Conservation (phyloP, 1,140 invertebrate species). For the Drosophila tristis region DNA sequence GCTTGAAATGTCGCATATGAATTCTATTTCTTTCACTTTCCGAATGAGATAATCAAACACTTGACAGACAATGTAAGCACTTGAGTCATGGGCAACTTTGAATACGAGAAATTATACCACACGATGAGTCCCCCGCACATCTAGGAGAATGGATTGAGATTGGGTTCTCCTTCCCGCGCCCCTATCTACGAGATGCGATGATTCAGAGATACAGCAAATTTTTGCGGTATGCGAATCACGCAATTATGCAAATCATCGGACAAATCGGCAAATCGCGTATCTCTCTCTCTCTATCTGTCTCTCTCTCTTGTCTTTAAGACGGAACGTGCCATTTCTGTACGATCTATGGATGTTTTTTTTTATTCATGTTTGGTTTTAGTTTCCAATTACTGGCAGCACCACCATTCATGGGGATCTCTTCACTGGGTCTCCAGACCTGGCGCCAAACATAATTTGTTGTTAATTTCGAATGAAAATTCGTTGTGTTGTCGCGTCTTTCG, state of each 20-base stretch:
- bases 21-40: constrained; percentile 25
- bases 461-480: constrained; percentile 62
- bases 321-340: constrained; percentile 60
- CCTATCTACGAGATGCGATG: constrained; percentile 28
- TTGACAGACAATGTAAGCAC: constrained; percentile 44
- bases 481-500: constrained; percentile 58
- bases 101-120: constrained; percentile 12
- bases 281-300: constrained; percentile 19
- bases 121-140: constrained; percentile 26
- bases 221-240: constrained; percentile 69
- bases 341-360: constrained; percentile 22
- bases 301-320: constrained; percentile 28
- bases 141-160: constrained; percentile 27
- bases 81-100: constrained; percentile 50
- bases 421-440: constrained; percentile 22
- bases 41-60: constrained; percentile 41
- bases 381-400: constrained; percentile 53
- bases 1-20: constrained; percentile 20
- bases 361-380: constrained; percentile 34
- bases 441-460: constrained; percentile 64
- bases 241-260: constrained; percentile 73
- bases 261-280: constrained; percentile 28
- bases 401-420: constrained; percentile 46
- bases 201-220: constrained; percentile 57
- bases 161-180: constrained; percentile 26